Conservation (phyloP, 2,113 vertebrate genomes). For the Mesitornis unicolor region DNA sequence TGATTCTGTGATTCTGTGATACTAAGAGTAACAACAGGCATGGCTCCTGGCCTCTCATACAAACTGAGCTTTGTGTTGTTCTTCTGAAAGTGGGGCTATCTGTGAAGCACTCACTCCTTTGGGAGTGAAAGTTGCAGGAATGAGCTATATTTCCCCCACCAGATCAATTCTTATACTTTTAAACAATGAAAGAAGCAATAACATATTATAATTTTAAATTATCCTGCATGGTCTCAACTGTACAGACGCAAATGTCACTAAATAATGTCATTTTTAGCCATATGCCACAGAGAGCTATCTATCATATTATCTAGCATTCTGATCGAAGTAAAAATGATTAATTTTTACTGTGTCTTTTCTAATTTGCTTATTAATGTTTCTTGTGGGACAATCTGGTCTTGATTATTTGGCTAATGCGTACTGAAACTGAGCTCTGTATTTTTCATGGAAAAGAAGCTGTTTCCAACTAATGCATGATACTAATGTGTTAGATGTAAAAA, state of each 20-base stretch:
- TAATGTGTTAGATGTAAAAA: background rate
- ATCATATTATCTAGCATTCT: background rate
- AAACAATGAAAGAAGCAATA: background rate
- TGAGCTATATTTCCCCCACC: background rate
- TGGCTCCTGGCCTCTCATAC: background rate
- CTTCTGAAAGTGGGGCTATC: background rate
- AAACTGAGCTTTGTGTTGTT: background rate
- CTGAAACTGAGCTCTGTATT: background rate
- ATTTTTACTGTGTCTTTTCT: background rate
- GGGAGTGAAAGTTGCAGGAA: background rate
- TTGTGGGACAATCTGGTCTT: background rate
- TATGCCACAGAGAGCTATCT: background rate
- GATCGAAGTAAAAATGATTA: conserved; percentile 10
- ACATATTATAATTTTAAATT: background rate
- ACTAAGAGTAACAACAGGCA: background rate
- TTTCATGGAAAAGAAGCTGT: background rate
- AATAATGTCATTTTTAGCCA: background rate
- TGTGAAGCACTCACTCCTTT: background rate
- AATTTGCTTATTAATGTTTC: conserved; percentile 6
- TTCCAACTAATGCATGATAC: background rate
- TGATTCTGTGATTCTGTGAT: no score
- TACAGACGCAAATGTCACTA: background rate
- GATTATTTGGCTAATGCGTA: background rate
- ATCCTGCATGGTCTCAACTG: background rate
- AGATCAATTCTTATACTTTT: background rate